Conservation (phyloP, 2,113 vertebrate genomes). For the Gopherus flavomarginatus region DNA sequence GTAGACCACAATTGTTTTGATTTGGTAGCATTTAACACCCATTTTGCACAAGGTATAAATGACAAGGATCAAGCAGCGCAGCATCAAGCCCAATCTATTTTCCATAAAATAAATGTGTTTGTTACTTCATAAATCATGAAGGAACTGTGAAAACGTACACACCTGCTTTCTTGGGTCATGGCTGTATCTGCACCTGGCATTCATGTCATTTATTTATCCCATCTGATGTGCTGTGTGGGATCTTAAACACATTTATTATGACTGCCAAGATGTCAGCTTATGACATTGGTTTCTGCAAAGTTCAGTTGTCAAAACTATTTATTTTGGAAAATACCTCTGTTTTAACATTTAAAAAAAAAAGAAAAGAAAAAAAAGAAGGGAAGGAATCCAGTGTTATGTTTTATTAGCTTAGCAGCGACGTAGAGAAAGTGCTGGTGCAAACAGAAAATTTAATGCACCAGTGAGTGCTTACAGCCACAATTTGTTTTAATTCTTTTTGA, state of each 20-base stretch:
- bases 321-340: conserved; percentile 72
- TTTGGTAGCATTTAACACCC: neutral
- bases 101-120: conserved; percentile 1
- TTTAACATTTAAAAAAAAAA: conserved; percentile 49
- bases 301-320: conserved; percentile 67
- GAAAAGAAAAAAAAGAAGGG: neutral
- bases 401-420: conserved; percentile 67
- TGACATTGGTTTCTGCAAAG: conserved; percentile 57
- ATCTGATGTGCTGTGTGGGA: neutral
- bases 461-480: conserved; percentile 19
- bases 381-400: conserved; percentile 59
- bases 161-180: conserved; percentile 36
- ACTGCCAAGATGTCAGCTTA: conserved; percentile 36
- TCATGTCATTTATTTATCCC: neutral
- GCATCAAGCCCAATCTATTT: neutral
- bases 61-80: neutral
- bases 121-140: conserved; percentile 56
- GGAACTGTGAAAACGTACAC: conserved; percentile 31
- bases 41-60: neutral
- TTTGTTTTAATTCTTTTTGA: conserved; percentile 52
- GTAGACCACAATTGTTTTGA: neutral
- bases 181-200: conserved; percentile 34
- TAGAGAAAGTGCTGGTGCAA: conserved; percentile 71
- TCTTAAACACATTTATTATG: neutral
- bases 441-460: conserved; percentile 57